phyloP scores from a whole-genome alignment of 2,113 vertebrate species.

The Lagopus muta region DNA sequence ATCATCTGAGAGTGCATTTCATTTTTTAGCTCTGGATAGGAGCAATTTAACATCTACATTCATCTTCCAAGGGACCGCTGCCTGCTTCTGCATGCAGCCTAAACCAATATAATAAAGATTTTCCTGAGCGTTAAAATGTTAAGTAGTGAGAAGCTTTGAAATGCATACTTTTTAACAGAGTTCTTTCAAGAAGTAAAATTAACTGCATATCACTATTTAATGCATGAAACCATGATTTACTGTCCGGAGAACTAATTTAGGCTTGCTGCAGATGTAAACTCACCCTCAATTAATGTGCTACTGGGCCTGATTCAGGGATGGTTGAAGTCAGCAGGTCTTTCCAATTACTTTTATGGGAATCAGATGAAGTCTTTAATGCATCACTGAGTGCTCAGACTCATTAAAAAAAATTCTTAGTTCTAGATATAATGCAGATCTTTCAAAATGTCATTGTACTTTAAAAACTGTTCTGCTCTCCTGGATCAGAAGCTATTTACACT shows the following conservation, averaged over 20 bases:
- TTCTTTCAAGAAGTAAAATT: conserved; percentile 7
- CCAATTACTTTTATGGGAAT: conserved; percentile 59
- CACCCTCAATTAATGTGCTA: neutral
- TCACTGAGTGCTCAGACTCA: conserved; percentile 39
- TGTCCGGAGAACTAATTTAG: conserved; percentile 32
- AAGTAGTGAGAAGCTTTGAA: neutral
- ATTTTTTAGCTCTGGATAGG: neutral
- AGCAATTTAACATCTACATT: neutral
- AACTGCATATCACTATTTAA: conserved; percentile 19
- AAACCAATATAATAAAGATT: neutral
- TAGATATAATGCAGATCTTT: conserved; percentile 48
- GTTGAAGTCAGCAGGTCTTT: conserved; percentile 50
- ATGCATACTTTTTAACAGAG: neutral
- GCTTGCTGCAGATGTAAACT: conserved; percentile 42
- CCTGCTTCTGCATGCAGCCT: neutral
- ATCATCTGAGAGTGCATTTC: neutral
- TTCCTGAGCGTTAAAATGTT: neutral
- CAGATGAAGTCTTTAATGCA: conserved; percentile 61
- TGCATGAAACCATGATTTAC: conserved; percentile 1
- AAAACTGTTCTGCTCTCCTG: conserved; percentile 62
- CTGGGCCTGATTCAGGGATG: conserved; percentile 43
- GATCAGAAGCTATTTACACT: conserved; percentile 68
- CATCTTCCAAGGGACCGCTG: neutral
- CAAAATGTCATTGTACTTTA: conserved; percentile 70
- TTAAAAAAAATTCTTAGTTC: conserved; percentile 43